Evolutionary conservation across 2,797 vertebrate species (phyloP), one percentile per base, ranked within the genome.

Genomic region (Catharus ustulatus): DNA sequence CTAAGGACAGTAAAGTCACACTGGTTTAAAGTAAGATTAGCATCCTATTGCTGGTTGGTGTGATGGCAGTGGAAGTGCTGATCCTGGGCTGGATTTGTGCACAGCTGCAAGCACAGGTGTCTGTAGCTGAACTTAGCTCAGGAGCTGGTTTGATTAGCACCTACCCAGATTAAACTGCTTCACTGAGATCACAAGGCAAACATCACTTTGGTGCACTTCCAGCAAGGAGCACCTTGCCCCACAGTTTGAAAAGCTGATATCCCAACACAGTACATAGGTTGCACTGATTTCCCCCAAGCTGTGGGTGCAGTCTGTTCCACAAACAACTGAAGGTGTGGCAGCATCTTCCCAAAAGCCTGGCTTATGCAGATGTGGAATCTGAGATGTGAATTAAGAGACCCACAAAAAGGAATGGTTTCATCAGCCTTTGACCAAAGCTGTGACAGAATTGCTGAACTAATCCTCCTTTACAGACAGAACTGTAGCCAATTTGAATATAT

Each of bases 251-350:
- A 89, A 67, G 52, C 1, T 66, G 62, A 48, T 45, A 21, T 0
- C 9, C 27, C 66, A 83, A 5, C 0, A 1, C 15, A 26, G 4
- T 2, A 12, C 0, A 0, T 14, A 54, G 54, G 38, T 30, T 64
- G 38, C 34, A 10, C 26, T 9, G 45, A 57, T n/a, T 40, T 3
- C 15, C 54, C 27, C 22, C 38, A 48, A 15, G 42, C 2, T 57
- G 62, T 4, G 7, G 61, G 21, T 29, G n/a, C 57, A 68, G 23
- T 40, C 84, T 45, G 9, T 40, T 32, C 27, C 69, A 58, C 30
- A 51, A 77, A 80, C 24, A 64, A n/a, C 19, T 2, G 4, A 77
- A 49, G n/a, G 36, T 24, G 30, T 74, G 34, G 34, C 34, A 76
- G 81, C 59, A 57, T 32, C 55, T 87, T 82, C 68, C 61, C 69